phyloP scores from a whole-genome alignment of 2,888 invertebrate genomes.

The Hanleya hanleyi region DNA sequence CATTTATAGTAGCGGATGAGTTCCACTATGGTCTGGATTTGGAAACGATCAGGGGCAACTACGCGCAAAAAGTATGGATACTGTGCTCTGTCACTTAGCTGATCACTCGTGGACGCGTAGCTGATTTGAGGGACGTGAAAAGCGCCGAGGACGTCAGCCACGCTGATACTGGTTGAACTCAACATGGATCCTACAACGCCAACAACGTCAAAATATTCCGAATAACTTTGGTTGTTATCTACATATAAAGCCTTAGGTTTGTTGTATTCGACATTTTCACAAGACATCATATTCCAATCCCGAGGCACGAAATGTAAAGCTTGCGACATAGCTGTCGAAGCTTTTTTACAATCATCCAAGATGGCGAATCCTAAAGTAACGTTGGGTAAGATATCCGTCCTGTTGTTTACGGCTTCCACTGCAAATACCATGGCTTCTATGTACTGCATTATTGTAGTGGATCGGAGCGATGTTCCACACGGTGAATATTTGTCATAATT shows the following conservation, averaged over 20 bases:
- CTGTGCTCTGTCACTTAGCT: constrained; percentile 45
- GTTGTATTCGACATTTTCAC: neutral
- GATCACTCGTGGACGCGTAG: constrained; percentile 46
- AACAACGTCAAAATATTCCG: constrained; percentile 36
- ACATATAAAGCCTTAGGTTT: neutral
- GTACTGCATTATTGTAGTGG: constrained; percentile 43
- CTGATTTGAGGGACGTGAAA: constrained; percentile 49
- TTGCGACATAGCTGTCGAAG: constrained; percentile 47
- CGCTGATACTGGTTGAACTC: constrained; percentile 42
- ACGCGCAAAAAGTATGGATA: constrained; percentile 59
- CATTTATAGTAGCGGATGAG: constrained; percentile 76
- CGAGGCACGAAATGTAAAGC: constrained; percentile 48
- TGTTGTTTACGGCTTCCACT: constrained; percentile 45
- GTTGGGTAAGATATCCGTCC: constrained; percentile 38
- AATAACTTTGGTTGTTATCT: neutral
- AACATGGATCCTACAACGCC: constrained; percentile 49
- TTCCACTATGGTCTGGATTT: constrained; percentile 44
- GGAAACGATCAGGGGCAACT: constrained; percentile 52
- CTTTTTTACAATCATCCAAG: constrained; percentile 53
- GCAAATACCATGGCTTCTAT: constrained; percentile 53
- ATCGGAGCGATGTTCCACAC: constrained; percentile 40
- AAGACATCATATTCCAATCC: neutral
- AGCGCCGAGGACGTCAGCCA: constrained; percentile 44
- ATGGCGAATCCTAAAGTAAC: constrained; percentile 49
- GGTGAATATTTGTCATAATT: constrained; percentile 15